A percentile compares a stretch with the other conserved stretches of the same genome.
Conservation (phyloP, 2,888 invertebrate genomes). For the Sminthurinus aureus region DNA sequence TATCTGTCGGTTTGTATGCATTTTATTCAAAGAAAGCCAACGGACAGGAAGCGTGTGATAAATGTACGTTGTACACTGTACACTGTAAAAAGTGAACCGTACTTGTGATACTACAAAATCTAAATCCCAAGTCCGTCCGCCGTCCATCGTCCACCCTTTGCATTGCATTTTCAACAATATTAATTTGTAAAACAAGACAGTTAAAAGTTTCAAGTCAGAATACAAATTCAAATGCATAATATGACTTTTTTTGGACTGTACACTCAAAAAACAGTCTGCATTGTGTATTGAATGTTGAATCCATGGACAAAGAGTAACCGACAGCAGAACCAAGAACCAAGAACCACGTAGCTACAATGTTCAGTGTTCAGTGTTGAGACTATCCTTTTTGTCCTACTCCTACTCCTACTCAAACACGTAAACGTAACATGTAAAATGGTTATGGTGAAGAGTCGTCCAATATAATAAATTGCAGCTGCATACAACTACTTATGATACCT, state of each 20-base stretch:
- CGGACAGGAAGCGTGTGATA: no score
- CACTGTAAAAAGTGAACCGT: no score
- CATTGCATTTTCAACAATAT: background rate
- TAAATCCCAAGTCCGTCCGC: no score
- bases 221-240: background rate
- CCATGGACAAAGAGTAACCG: background rate
- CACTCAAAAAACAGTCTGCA: background rate
- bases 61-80: no score
- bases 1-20: no score
- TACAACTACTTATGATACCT: background rate
- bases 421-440: background rate
- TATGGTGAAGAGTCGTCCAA: no score
- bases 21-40: no score
- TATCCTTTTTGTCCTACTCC: background rate
- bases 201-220: background rate
- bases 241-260: no score
- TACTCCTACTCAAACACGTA: background rate
- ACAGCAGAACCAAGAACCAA: background rate
- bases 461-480: no score
- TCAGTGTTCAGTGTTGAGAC: background rate
- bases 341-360: background rate
- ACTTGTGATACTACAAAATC: no score
- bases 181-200: background rate
- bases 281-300: background rate
- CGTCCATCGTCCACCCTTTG: background rate